These are phyloP conservation scores for Crepidodera aurea DNA, from an alignment of 2,888 invertebrate genomes.

Conservation along the genomic window DNA sequence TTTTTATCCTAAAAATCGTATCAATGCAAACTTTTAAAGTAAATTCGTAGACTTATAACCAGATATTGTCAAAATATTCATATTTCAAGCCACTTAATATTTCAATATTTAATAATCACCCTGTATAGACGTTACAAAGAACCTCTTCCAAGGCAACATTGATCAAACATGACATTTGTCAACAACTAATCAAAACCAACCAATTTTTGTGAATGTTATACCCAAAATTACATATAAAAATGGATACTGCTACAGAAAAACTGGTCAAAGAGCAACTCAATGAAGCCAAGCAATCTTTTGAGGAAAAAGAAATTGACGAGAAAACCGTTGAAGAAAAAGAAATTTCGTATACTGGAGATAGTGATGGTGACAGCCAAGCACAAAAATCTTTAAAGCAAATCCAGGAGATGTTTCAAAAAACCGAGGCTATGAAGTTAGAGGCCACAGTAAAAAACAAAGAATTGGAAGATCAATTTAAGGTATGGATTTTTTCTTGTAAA, in stretches of 20 bases:
- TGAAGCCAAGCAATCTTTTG: constrained; percentile 36
- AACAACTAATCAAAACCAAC: neutral
- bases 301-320: constrained; percentile 20
- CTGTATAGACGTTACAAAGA: no score
- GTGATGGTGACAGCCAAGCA: constrained; percentile 21
- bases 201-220: constrained; percentile 20
- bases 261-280: constrained; percentile 41
- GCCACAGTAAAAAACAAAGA: constrained; percentile 50
- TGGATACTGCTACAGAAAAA: constrained; percentile 41
- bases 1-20: no score
- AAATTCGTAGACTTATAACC: no score
- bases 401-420: constrained; percentile 50
- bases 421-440: constrained; percentile 52
- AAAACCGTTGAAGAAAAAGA: neutral
- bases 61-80: no score
- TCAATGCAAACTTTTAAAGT: no score
- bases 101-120: no score
- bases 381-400: constrained; percentile 42
- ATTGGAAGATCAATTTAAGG: constrained; percentile 52
- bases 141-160: constrained; percentile 25
- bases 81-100: no score
- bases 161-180: constrained; percentile 38
- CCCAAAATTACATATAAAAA: constrained; percentile 32
- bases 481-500: no score
- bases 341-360: constrained; percentile 4